These are phyloP conservation scores for Orcinus orca DNA, from an alignment of 2,113 vertebrate species.

Conservation along the genomic window DNA sequence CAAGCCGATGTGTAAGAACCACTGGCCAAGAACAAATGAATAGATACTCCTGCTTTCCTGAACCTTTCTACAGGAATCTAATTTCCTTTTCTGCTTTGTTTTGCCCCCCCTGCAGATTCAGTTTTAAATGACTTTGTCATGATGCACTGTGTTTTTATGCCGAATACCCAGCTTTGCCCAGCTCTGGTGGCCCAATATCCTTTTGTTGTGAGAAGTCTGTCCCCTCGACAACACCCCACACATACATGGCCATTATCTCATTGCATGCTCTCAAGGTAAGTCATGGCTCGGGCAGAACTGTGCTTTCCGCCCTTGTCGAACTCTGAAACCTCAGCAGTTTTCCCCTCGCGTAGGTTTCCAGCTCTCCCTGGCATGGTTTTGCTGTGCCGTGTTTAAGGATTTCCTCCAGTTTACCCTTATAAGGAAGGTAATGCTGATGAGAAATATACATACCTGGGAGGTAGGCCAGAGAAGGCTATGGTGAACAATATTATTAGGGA, in stretches of 20 bases:
- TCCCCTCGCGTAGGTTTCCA: background rate
- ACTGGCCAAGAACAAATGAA: background rate
- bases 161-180: constrained; percentile 93
- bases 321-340: background rate
- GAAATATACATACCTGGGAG: background rate
- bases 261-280: constrained; percentile 12
- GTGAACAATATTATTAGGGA: background rate
- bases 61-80: constrained; percentile 22
- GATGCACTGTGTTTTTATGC: constrained; percentile 98
- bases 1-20: background rate
- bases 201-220: constrained; percentile 79
- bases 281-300: background rate
- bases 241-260: background rate
- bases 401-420: background rate
- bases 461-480: background rate
- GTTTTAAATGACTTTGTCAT: constrained; percentile 95
- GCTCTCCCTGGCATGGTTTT: background rate
- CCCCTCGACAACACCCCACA: background rate
- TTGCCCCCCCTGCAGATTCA: constrained; percentile 86
- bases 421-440: background rate
- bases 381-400: background rate
- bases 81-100: constrained; percentile 60
- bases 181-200: constrained; percentile 98
- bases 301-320: background rate
- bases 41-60: background rate